These are phyloP conservation scores for Cephonodes hylas DNA, from an alignment of 2,888 invertebrate species.

Conservation along the genomic window DNA sequence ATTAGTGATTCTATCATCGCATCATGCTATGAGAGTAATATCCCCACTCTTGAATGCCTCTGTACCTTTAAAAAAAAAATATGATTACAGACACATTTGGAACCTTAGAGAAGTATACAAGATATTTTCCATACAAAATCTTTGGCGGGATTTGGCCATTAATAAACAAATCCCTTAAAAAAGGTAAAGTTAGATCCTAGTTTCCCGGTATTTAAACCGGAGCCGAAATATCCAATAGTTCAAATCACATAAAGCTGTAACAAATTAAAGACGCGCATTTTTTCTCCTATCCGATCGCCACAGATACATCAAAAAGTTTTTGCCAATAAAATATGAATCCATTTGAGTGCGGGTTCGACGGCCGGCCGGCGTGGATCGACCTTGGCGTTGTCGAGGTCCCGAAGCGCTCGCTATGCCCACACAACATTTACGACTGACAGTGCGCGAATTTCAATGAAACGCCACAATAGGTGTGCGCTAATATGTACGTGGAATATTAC, in stretches of 20 bases:
- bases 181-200: too few species aligned
- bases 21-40: too few species aligned
- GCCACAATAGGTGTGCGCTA: not conserved
- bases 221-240: not conserved
- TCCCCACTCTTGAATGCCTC: too few species aligned
- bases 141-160: too few species aligned
- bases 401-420: not conserved
- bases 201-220: too few species aligned
- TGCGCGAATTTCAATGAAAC: not conserved
- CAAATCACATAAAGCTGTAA: not conserved
- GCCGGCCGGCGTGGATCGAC: slow-evolving; percentile 10
- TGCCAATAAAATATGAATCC: slow-evolving; percentile 8
- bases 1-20: too few species aligned
- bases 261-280: not conserved
- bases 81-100: too few species aligned
- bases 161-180: not conserved
- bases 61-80: too few species aligned
- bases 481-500: not conserved
- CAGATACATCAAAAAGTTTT: slow-evolving; percentile 28
- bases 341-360: slow-evolving; percentile 7
- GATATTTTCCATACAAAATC: too few species aligned
- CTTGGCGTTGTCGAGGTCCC: slow-evolving; percentile 6
- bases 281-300: not conserved
- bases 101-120: too few species aligned
- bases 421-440: not conserved